phyloP scores from a whole-genome alignment of 2,888 invertebrate genomes.

The Erynnis tages region DNA sequence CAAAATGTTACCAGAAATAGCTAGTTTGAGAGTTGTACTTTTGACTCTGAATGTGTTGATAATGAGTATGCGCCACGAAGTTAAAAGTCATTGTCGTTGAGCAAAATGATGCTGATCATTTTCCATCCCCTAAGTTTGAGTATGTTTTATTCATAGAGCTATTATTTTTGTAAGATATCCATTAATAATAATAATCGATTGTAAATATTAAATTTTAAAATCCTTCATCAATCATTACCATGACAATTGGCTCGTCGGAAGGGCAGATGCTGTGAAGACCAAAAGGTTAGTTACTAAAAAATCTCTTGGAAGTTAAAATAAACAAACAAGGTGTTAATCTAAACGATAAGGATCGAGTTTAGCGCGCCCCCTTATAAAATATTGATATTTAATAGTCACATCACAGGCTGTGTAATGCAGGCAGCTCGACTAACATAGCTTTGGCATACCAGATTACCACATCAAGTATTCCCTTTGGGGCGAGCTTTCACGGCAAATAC shows the following conservation, averaged over 20 bases:
- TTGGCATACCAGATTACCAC: constrained; percentile 71
- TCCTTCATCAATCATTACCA: constrained; percentile 52
- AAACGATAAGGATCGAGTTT: constrained; percentile 66
- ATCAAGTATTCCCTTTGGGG: constrained; percentile 65
- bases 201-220: constrained; percentile 25
- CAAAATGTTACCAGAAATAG: too few relatives aligned
- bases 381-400: constrained; percentile 77
- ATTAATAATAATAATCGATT: constrained; percentile 40
- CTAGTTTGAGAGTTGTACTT: too few relatives aligned
- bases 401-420: constrained; percentile 69
- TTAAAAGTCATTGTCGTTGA: too few relatives aligned
- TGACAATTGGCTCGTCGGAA: constrained; percentile 45
- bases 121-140: neutral
- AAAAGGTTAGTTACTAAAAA: constrained; percentile 53
- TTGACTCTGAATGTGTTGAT: too few relatives aligned
- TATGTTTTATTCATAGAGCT: neutral
- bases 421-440: constrained; percentile 62
- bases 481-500: constrained; percentile 34
- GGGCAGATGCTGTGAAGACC: constrained; percentile 60
- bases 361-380: constrained; percentile 70
- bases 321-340: constrained; percentile 79
- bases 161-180: constrained; percentile 12
- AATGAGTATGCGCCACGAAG: too few relatives aligned
- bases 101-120: neutral
- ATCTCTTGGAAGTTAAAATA: constrained; percentile 47